phyloP scores from a whole-genome alignment of 1,140 invertebrate genomes.

The Neodiprion pinetum region DNA sequence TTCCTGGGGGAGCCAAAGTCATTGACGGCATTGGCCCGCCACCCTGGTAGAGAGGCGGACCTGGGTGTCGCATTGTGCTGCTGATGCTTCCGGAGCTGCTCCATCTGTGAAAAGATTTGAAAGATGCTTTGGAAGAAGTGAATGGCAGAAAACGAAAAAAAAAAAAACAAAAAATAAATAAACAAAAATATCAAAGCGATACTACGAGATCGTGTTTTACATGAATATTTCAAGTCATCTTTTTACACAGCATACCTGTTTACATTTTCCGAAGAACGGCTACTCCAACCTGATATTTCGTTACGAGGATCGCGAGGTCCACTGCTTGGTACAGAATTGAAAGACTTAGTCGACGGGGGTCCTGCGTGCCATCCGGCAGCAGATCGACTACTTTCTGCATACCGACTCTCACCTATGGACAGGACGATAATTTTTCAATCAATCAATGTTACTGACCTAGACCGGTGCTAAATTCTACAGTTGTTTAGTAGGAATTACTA shows the following conservation, averaged over 20 bases:
- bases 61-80: constrained; percentile 54
- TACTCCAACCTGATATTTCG: constrained; percentile 56
- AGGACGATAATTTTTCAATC: neutral
- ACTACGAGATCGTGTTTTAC: neutral
- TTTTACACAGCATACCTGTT: constrained; percentile 41
- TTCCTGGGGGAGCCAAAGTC: constrained; percentile 52
- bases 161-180: neutral
- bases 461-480: neutral
- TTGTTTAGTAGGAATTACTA: constrained; percentile 7
- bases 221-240: neutral
- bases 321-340: constrained; percentile 54
- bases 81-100: constrained; percentile 56
- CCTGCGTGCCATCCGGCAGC: constrained; percentile 58
- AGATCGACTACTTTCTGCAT: constrained; percentile 54
- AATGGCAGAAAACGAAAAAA: constrained; percentile 6
- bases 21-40: constrained; percentile 51
- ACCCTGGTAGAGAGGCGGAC: constrained; percentile 57
- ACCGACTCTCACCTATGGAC: constrained; percentile 54
- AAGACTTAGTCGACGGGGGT: constrained; percentile 55
- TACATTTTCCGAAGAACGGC: constrained; percentile 53
- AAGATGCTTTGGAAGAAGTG: constrained; percentile 30
- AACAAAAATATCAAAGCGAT: constrained; percentile 6
- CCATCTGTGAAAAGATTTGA: constrained; percentile 46
- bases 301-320: constrained; percentile 52
- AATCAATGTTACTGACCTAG: neutral